Base-by-base conservation (phyloP, 2,888 invertebrate species). In the Epiblema foenella region DNA sequence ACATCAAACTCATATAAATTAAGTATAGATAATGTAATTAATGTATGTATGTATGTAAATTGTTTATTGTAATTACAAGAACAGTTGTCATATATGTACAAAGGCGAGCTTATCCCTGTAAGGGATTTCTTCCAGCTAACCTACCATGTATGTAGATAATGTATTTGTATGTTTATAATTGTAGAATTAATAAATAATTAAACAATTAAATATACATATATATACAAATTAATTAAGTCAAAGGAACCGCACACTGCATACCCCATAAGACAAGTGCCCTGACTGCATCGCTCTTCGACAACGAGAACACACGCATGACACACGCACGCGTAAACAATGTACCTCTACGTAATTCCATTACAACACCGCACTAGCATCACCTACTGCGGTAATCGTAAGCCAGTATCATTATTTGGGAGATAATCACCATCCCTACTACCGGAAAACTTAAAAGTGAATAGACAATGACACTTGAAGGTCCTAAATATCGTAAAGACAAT, bases 211-310 rank as follows among this genome's bases (percentile, higher is more conserved):
- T n/a, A n/a, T n/a, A n/a, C n/a, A n/a, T n/a, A 11, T 52, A n/a
- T 29, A 42, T 24, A 42, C 59, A 20, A 51, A 62, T 20, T 20
- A 10, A 52, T 78, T 82, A 79, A 80, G 78, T 81, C 76, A 80
- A 76, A 76, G 77, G 75, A 77, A 77, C 73, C 29, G n/a, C 56
- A 52, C 20, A 17, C 42, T 37, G 85, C 51, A 89, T 88, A 77
- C 88, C 90, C 75, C 78, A 84, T 83, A 87, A 87, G 82, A 84
- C 84, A 87, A 87, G 82, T 84, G 83, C 79, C 81, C 83, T 83
- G 78, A 64, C 72, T 74, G 71, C 74, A 74, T 79, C 80, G 78
- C 80, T 80, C 81, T 77, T 83, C 82, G 51, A 60, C n/a, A 37
- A 33, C 77, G 81, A 85, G 83, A 86, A 82, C 77, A 81, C 58